Conservation (phyloP, 2,797 vertebrate genomes). For the Pseudopleuronectes americanus region DNA sequence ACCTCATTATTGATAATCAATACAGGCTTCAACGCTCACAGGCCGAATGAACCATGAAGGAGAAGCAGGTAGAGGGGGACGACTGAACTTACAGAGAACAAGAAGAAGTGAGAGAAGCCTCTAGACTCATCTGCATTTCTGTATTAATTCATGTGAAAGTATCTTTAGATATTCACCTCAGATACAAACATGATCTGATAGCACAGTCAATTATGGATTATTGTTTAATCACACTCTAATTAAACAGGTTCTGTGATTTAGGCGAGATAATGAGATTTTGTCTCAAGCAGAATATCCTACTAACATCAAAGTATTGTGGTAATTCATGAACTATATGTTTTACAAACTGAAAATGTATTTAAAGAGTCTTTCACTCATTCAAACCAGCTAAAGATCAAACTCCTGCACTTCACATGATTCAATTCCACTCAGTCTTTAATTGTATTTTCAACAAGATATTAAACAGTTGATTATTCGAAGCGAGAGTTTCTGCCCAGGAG, state of each 20-base stretch:
- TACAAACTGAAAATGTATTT: no score
- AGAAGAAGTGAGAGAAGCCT: neutral
- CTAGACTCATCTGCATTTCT: neutral
- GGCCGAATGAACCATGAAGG: constrained; percentile 7
- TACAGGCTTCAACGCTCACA: neutral
- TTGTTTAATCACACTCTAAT: neutral
- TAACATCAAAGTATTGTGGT: no score
- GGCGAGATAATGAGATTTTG: neutral
- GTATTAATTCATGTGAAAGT: neutral
- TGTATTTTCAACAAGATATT: no score
- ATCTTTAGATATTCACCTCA: neutral
- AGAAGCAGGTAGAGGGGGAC: constrained; percentile 13
- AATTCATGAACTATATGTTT: no score
- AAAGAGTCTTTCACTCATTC: no score
- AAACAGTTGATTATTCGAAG: no score
- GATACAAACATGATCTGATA: neutral
- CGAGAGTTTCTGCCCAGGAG: no score
- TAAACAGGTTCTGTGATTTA: no score
- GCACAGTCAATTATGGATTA: no score
- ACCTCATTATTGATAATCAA: constrained; percentile 48
- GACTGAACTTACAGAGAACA: neutral
- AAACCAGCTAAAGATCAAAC: neutral
- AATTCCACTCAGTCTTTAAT: neutral
- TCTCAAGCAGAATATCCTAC: neutral
- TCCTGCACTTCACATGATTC: neutral